Conservation (phyloP, 2,797 vertebrate species). For the Rhinogobio ventralis region DNA sequence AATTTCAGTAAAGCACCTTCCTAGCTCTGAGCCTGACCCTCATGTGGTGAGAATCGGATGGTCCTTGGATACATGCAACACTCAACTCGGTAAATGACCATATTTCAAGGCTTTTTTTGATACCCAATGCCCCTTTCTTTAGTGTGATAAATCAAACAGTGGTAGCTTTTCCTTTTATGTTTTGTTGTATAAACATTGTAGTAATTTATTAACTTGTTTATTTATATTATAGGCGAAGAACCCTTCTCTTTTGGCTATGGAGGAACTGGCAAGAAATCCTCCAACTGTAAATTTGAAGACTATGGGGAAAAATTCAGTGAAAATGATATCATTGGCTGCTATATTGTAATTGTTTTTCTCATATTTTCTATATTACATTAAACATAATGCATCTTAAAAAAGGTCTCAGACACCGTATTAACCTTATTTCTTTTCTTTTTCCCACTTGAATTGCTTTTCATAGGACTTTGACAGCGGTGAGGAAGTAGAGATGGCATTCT, state of each 20-base stretch:
- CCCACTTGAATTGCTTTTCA: neutral
- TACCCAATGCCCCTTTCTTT: neutral
- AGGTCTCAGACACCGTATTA: neutral
- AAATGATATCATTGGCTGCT: slow-evolving; percentile 92
- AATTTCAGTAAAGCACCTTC: slow-evolving; percentile 92
- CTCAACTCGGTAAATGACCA: slow-evolving; percentile 86
- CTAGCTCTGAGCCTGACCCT: slow-evolving; percentile 88
- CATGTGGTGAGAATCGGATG: slow-evolving; percentile 95
- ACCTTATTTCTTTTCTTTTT: neutral
- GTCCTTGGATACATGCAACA: slow-evolving; percentile 92
- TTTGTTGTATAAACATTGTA: neutral
- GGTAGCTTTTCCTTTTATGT: neutral
- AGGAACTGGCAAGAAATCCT: slow-evolving; percentile 92
- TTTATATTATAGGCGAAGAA: slow-evolving; percentile 83
- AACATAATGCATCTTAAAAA: neutral
- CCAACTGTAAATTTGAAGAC: slow-evolving; percentile 88
- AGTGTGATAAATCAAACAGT: neutral
- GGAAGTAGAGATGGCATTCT: slow-evolving; percentile 86
- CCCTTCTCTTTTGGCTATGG: slow-evolving; percentile 92
- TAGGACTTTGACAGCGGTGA: slow-evolving; percentile 87
- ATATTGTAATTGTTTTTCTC: slow-evolving; percentile 79
- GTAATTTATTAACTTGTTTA: neutral
- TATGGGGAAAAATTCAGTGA: slow-evolving; percentile 91
- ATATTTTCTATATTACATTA: neutral
- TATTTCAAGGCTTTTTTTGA: neutral